Conservation (phyloP, 2,888 invertebrate genomes). For the Andrena hattorfiana region DNA sequence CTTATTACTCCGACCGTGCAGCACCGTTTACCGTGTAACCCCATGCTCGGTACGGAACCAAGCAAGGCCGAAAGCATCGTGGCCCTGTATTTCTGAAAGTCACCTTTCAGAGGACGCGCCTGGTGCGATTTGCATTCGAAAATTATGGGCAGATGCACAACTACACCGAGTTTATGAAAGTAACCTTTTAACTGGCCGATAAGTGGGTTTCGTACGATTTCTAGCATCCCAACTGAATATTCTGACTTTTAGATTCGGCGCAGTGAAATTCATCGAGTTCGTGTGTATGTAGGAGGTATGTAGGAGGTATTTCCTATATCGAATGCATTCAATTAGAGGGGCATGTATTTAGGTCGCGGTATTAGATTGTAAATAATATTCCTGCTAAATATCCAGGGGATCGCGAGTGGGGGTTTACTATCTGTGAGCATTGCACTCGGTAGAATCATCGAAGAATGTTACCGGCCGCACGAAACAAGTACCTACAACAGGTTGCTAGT, state of each 20-base stretch:
- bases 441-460: conserved; percentile 11
- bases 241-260: not conserved
- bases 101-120: no score
- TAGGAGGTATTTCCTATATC: not conserved
- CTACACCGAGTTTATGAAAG: no score
- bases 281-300: no score
- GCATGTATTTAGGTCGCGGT: not conserved
- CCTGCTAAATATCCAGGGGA: conserved; percentile 1
- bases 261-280: not conserved
- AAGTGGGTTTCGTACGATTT: not conserved
- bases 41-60: no score
- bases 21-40: no score
- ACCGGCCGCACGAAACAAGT: conserved; percentile 9
- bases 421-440: not conserved
- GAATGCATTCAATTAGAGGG: not conserved
- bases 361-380: conserved; percentile 1
- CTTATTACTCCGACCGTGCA: conserved; percentile 2
- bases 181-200: not conserved
- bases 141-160: no score
- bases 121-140: no score
- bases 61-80: no score
- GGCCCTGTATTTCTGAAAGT: no score
- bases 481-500: conserved; percentile 42
- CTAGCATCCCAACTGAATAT: not conserved
- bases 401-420: not conserved